Base-by-base conservation (phyloP, 1,140 invertebrate species). In the Cyclina sinensis region DNA sequence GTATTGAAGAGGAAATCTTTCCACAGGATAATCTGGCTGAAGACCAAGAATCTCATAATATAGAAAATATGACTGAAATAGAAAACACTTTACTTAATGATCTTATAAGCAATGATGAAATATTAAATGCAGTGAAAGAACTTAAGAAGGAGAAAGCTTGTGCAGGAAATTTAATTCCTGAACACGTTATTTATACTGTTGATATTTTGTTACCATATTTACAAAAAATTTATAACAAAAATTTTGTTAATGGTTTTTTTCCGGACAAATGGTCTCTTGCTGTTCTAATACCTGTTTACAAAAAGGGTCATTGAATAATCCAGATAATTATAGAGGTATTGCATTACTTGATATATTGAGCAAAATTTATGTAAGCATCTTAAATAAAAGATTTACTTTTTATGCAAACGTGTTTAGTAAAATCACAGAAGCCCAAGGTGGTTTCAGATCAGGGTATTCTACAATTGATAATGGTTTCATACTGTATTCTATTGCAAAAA, bases 151-250 rank as follows among this genome's bases (percentile, higher is more conserved):
- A 12, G 30, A n/a, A 24, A 14, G 7, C 62, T 0, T 27, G 62
- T 68, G 16, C 7, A 12, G 27, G 27, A 16, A 46, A 46, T 46
- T 16, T 46, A 46, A 46, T 46, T 9, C 43, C 43, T 9, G 43
- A 74, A 5, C 43, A 35, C 4, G 4, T 37, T 39, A 37, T 74
- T 24, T 37, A 74, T 24, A 74, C 18, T 74, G n/a, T 14, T 35
- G 70, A 74, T 35, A 74, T 74, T 37, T 39, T 74, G n/a, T n/a
- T 74, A 4, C 70, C 70, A 7, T 74, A 5, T 37, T n/a, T 74
- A 5, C 21, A 16, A 0, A 12, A 39, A 9, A 35, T 74, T 35
- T 74, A 30, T 3, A 74, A 74, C 39, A 74, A 16, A 46, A 3
- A 37, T 5, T 43, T 74, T 35, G 43, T 3, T 2, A 1, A 3